phyloP scores from a whole-genome alignment of 53 echinoderm and acorn worm species.

The Luidia sarsii region DNA sequence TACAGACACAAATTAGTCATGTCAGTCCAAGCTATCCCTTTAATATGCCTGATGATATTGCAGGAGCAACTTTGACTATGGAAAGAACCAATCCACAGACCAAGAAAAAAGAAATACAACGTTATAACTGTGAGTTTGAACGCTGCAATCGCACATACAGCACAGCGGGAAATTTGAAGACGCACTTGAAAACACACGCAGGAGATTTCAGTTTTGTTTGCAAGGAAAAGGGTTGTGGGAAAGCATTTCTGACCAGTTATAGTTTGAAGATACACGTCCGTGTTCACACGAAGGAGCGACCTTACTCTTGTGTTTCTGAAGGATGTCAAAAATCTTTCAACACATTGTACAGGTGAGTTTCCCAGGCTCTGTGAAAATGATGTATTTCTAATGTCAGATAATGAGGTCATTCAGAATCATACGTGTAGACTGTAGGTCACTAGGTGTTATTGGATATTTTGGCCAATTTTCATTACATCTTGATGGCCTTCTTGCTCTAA shows the following conservation, averaged over 20 bases:
- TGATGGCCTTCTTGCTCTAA: too few species aligned
- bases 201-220: constrained; percentile 95
- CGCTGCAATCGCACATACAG: constrained; percentile 86
- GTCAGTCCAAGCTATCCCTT: constrained; percentile 37
- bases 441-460: too few species aligned
- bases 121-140: constrained; percentile 84
- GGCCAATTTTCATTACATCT: too few species aligned
- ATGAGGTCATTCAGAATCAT: too few species aligned
- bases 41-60: constrained; percentile 52
- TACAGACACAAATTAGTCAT: constrained; percentile 75
- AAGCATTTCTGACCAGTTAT: constrained; percentile 95
- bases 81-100: constrained; percentile 89
- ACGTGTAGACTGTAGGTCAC: too few species aligned
- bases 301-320: constrained; percentile 88
- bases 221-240: constrained; percentile 89
- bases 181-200: constrained; percentile 92
- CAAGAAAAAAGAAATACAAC: constrained; percentile 76
- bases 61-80: constrained; percentile 91
- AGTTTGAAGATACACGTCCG: constrained; percentile 98
- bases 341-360: constrained; percentile 91
- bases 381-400: too few species aligned
- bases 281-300: constrained; percentile 97
- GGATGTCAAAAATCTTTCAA: constrained; percentile 95
- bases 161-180: constrained; percentile 94
- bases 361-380: too few species aligned